Conservation (phyloP, 1,140 invertebrate species). For the Lepeophtheirus salmonis region DNA sequence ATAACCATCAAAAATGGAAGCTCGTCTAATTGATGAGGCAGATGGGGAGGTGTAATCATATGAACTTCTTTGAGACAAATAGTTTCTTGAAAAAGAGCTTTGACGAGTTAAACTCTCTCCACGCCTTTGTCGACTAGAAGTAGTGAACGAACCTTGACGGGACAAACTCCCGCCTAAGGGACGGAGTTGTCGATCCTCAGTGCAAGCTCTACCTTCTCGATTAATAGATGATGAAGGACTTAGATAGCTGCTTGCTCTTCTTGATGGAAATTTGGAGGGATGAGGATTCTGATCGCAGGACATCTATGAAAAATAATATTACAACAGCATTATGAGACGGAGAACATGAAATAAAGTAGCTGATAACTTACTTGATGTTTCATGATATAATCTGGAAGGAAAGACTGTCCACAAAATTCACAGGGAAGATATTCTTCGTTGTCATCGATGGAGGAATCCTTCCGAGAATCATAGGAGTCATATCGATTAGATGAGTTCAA, state of each 20-base stretch:
- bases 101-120: slow-evolving; percentile 3
- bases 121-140: neutral
- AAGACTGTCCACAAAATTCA: slow-evolving; percentile 8
- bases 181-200: slow-evolving; percentile 1
- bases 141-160: slow-evolving; percentile 7
- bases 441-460: neutral
- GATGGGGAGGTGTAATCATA: slow-evolving; percentile 2
- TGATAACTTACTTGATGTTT: neutral
- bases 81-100: neutral
- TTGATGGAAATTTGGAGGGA: neutral
- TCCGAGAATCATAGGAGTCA: too few species aligned
- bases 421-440: neutral
- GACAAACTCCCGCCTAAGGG: neutral
- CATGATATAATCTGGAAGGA: slow-evolving; percentile 1
- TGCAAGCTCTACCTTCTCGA: neutral
- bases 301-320: neutral
- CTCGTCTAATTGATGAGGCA: slow-evolving; percentile 3
- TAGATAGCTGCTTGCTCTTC: neutral
- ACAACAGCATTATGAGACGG: neutral
- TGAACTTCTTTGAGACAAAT: neutral
- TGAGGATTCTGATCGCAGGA: slow-evolving; percentile 10
- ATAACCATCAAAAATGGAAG: slow-evolving; percentile 16
- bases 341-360: slow-evolving; percentile 1
- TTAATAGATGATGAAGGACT: neutral
- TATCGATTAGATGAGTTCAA: neutral